Percentiles rank a stretch among this genome's conserved stretches.
Conservation (phyloP, 2,797 vertebrate species). For the Nothura maculosa region DNA sequence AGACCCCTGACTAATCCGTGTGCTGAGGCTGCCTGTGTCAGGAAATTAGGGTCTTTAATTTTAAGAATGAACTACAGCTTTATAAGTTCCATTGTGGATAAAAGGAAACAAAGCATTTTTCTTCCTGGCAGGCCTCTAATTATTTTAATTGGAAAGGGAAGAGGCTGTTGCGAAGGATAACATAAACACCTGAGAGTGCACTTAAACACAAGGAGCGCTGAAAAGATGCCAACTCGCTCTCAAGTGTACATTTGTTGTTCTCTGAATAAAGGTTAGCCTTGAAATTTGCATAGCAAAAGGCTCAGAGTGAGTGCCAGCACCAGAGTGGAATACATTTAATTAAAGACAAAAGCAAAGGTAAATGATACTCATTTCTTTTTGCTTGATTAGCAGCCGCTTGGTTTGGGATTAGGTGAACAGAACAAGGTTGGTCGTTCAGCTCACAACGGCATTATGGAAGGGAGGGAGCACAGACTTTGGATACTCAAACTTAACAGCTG, state of each 20-base stretch:
- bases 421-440: conserved; percentile 60
- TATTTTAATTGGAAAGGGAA: conserved; percentile 71
- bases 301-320: conserved; percentile 66
- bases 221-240: conserved; percentile 54
- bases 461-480: conserved; percentile 26
- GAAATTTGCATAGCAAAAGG: conserved; percentile 79
- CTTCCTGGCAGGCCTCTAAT: conserved; percentile 49
- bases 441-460: neutral
- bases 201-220: conserved; percentile 62
- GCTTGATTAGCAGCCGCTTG: conserved; percentile 76
- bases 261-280: conserved; percentile 71
- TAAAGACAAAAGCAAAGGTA: conserved; percentile 80
- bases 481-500: conserved; percentile 55
- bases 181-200: conserved; percentile 68
- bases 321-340: conserved; percentile 80
- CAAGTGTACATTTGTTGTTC: conserved; percentile 55
- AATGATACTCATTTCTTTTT: conserved; percentile 65
- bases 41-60: conserved; percentile 2
- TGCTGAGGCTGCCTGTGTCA: neutral
- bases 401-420: conserved; percentile 64
- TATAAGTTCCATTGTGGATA: neutral
- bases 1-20: neutral
- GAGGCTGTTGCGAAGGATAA: conserved; percentile 55
- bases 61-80: conserved; percentile 11
- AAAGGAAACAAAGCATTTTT: conserved; percentile 22